Evolutionary conservation across 1,140 invertebrate genomes (phyloP), one percentile per base, ranked within the genome.

Genomic region (Aradophagus sp.): DNA sequence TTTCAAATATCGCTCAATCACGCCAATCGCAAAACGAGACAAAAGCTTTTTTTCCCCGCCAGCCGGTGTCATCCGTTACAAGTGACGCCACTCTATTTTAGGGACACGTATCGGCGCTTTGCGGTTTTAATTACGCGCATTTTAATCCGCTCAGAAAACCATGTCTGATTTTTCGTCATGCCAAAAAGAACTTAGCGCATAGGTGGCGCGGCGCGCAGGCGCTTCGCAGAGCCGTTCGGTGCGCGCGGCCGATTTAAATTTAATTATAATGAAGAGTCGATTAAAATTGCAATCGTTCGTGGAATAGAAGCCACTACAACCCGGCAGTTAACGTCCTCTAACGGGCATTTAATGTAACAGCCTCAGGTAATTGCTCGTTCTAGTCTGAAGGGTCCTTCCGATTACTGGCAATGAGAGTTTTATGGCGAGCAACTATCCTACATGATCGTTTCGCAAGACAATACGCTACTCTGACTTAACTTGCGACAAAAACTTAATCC

Each of bases 331-430:
- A 84, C 79, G 81, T 79, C 80, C 75, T 77, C 79, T 86, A 86
- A 86, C 83, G 76, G 82, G 82, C 82, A 84, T 86, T 85, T 84
- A 86, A 84, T 72, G 84, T 84, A 85, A 86, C 83, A 81, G 73
- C 80, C 73, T 69, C 78, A 79, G 80, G 77, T 85, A 84, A 84
- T 83, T 84, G 80, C 79, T 82, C 83, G 82, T 84, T 79, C 80
- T 80, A 80, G 78, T 79, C 80, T 82, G 80, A 85, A 83, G 80
- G 81, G 81, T 81, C 81, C 80, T 83, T 80, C 80, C 82, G 81
- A 84, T 84, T 84, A 83, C 77, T 61, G 61, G 55, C 74, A 67
- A 63, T 74, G 72, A 70, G 77, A 79, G 79, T 84, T 84, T 84
- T 83, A 82, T 80, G 77, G 74, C 53, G 31, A 39, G 52, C 73